Base-by-base conservation (phyloP, 1,140 invertebrate genomes). In the Potamilus streckersoni region DNA sequence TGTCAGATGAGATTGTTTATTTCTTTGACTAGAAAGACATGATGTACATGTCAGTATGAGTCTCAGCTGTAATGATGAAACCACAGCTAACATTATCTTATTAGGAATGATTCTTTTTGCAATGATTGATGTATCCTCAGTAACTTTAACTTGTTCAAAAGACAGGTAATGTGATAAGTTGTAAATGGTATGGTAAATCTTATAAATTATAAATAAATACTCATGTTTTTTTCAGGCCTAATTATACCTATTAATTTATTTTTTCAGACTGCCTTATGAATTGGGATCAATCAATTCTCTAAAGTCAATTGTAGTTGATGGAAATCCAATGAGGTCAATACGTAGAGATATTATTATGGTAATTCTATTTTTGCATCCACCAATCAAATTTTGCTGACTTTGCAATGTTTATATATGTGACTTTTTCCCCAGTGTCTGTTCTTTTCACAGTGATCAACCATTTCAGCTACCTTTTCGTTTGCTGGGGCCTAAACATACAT, bases 261-360 rank as follows among this genome's bases (percentile, higher is more conserved):
- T 79, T 87, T 89, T 58, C 83, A 96, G 94, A 73, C 90, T 97
- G 79, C 96, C 96, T 49, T 92, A 91, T 83, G 93, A 93, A 55
- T 84, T 98, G 27, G 93, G 94, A 2, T 89, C 94, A 14, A 90
- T 97, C 79, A 93, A 94, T 1, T 94, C 96, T 86, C 89, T 98
- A 60, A 95, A 95, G 81, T 94, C 94, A 72, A 91, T 98, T 61
- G 93, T 93, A 75, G 91, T 97, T 62, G 94, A 96, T 69, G 96
- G 96, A 1, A 98, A 98, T 91, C 94, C 94, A 79, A 90, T 97
- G 78, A 87, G 85, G 60, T 81, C 83, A 31, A 88, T 90, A n/a
- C 80, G 89, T 55, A 76, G 88, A 70, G 89, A 90, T 72, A 89
- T 90, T 49, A 82, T 90, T 38, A 84, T 86, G 86, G 88, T 88